Percentiles rank a stretch among this genome's conserved stretches.
phyloP scores from a whole-genome alignment of 1,140 invertebrate genomes.

The Drosophila chauvacae region DNA sequence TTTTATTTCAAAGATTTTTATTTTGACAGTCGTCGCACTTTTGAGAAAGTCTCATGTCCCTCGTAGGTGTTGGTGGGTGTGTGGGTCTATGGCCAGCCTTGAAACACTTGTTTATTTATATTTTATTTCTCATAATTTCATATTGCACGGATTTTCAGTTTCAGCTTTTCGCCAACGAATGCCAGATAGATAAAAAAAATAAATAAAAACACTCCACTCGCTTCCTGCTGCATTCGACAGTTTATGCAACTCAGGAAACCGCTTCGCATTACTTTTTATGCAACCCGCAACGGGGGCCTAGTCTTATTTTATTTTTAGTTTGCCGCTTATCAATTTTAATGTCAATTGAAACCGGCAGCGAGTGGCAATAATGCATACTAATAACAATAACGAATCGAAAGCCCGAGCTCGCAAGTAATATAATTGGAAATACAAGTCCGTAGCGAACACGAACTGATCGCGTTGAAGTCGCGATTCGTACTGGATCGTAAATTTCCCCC shows the following conservation, averaged over 20 bases:
- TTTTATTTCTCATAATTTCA: conserved; percentile 32
- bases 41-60: conserved; percentile 45
- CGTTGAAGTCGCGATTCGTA: conserved; percentile 57
- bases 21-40: conserved; percentile 39
- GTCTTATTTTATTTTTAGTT: conserved; percentile 58
- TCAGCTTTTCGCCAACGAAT: conserved; percentile 14
- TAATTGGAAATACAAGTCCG: conserved; percentile 7
- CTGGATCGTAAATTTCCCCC: conserved; percentile 57
- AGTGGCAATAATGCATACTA: conserved; percentile 44
- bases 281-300: conserved; percentile 55
- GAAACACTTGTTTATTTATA: conserved; percentile 53
- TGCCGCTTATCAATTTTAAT: conserved; percentile 76
- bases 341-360: conserved; percentile 62
- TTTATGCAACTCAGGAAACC: conserved; percentile 77
- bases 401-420: background rate
- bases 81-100: conserved; percentile 63
- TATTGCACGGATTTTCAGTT: conserved; percentile 33
- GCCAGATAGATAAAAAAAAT: conserved; percentile 26
- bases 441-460: conserved; percentile 52
- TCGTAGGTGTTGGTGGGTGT: conserved; percentile 27
- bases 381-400: conserved; percentile 42
- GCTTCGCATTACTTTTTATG: conserved; percentile 80
- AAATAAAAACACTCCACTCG: conserved; percentile 29
- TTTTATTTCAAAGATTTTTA: conserved; percentile 40
- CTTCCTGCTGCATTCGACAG: conserved; percentile 74